These are phyloP conservation scores for Abrostola triplasia DNA, from an alignment of 2,888 invertebrate genomes.

Conservation along the genomic window DNA sequence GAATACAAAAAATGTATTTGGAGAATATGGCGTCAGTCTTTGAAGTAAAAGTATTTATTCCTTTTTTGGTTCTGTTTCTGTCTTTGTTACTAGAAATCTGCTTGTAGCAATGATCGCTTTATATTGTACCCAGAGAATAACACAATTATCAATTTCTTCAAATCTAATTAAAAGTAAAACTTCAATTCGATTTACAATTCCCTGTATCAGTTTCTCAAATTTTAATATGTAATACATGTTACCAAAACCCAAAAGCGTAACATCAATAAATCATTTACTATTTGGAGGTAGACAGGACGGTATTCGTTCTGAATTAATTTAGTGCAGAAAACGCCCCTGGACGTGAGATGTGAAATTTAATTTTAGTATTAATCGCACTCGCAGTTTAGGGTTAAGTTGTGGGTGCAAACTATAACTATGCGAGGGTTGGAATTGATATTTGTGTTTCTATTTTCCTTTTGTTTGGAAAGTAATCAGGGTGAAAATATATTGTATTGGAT, in stretches of 20 bases:
- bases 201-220: background rate
- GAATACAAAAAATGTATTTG: too few relatives aligned
- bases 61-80: too few relatives aligned
- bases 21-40: too few relatives aligned
- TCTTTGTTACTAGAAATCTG: too few relatives aligned
- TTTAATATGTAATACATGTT: slow-evolving; percentile 31
- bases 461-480: too few relatives aligned
- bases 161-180: too few relatives aligned
- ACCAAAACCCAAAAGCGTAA: slow-evolving; percentile 41
- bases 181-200: slow-evolving; percentile 1
- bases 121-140: too few relatives aligned
- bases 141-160: too few relatives aligned
- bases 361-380: slow-evolving; percentile 68
- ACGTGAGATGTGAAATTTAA: slow-evolving; percentile 75
- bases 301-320: slow-evolving; percentile 77
- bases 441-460: slow-evolving; percentile 25
- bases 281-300: slow-evolving; percentile 45
- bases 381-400: slow-evolving; percentile 60
- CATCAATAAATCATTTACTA: slow-evolving; percentile 68
- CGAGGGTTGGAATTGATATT: slow-evolving; percentile 50
- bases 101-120: too few relatives aligned
- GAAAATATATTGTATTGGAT: background rate
- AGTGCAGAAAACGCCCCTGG: slow-evolving; percentile 70
- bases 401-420: slow-evolving; percentile 52
- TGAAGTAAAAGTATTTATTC: too few relatives aligned